phyloP scores from a whole-genome alignment of 2,888 invertebrate genomes.

The Cosmorhoe ocellata region DNA sequence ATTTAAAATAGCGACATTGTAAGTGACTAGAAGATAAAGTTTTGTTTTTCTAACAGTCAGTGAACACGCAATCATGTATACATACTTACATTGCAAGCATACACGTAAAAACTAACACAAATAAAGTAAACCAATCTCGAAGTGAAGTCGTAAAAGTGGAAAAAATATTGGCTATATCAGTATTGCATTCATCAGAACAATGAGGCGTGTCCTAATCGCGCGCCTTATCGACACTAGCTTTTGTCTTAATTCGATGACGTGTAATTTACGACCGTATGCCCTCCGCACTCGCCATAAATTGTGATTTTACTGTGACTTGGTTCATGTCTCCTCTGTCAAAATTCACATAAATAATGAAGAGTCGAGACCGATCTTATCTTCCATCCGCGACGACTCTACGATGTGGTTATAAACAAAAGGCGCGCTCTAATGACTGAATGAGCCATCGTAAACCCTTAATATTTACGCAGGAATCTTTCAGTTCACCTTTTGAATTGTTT shows the following conservation, averaged over 20 bases:
- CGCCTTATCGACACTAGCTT: constrained; percentile 69
- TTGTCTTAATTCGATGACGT: constrained; percentile 77
- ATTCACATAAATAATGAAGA: constrained; percentile 79
- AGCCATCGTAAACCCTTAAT: constrained; percentile 77
- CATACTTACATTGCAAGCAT: constrained; percentile 19
- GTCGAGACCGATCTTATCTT: constrained; percentile 71
- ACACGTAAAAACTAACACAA: constrained; percentile 30
- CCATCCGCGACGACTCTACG: constrained; percentile 63
- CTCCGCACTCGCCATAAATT: constrained; percentile 71
- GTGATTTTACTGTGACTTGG: constrained; percentile 65
- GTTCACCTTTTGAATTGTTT: constrained; percentile 75
- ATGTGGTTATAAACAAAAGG: constrained; percentile 75
- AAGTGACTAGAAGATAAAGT: too few relatives aligned
- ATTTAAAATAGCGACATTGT: too few relatives aligned
- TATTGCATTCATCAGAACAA: constrained; percentile 68
- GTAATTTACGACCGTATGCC: constrained; percentile 67
- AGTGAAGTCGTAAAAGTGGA: constrained; percentile 65
- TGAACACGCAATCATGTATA: too few relatives aligned
- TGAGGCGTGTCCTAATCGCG: constrained; percentile 67
- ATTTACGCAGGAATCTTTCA: constrained; percentile 77
- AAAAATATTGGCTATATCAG: constrained; percentile 68
- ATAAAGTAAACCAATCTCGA: constrained; percentile 52
- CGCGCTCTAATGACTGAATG: constrained; percentile 77
- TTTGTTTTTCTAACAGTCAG: too few relatives aligned
- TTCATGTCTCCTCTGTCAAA: constrained; percentile 68